These are phyloP conservation scores for Danio choprae DNA, from an alignment of 2,797 vertebrate genomes.

Conservation along the genomic window DNA sequence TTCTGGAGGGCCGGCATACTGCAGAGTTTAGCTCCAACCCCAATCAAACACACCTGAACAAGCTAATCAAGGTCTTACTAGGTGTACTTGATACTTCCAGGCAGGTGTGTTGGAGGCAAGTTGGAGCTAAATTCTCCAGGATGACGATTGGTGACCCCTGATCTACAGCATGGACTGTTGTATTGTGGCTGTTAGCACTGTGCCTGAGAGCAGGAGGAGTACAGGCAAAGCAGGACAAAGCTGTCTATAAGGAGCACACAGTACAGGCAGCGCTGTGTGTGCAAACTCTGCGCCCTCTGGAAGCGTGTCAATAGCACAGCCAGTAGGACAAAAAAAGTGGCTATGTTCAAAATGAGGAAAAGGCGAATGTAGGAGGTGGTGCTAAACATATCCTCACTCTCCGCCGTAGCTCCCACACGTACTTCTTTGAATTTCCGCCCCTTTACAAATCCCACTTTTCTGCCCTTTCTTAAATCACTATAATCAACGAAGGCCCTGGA, in stretches of 20 bases:
- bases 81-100: too few species aligned
- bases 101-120: too few species aligned
- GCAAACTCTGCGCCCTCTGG: constrained; percentile 87
- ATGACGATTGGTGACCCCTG: too few species aligned
- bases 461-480: constrained; percentile 82
- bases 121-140: too few species aligned
- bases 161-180: not conserved
- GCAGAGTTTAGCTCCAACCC: too few species aligned
- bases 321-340: constrained; percentile 92
- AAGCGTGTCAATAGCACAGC: constrained; percentile 89
- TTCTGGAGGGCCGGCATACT: too few species aligned
- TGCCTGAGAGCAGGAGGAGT: constrained; percentile 91
- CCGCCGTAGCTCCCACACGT: constrained; percentile 75
- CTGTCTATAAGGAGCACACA: constrained; percentile 89
- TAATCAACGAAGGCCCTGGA: constrained; percentile 91
- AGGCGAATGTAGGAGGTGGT: constrained; percentile 89
- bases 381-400: constrained; percentile 75
- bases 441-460: constrained; percentile 73
- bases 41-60: too few species aligned
- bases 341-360: constrained; percentile 93
- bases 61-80: too few species aligned
- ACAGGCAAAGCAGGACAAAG: constrained; percentile 92
- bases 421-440: constrained; percentile 80
- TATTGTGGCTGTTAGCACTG: constrained; percentile 81
- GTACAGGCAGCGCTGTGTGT: constrained; percentile 92